phyloP scores from a whole-genome alignment of 1,140 invertebrate species.

The Sweltsa coloradensis region DNA sequence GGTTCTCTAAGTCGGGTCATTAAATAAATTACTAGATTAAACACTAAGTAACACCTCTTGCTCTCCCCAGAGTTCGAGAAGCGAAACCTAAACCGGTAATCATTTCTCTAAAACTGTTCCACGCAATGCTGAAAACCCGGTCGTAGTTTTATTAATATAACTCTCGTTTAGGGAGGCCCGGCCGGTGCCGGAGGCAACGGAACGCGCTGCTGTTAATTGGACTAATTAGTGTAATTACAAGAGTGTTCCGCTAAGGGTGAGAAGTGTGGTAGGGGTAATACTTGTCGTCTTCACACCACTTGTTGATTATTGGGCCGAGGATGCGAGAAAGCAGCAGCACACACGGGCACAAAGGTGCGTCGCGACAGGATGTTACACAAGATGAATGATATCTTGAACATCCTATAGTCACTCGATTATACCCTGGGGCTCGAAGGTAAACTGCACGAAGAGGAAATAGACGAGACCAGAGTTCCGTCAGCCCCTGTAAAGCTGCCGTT shows the following conservation, averaged over 20 bases:
- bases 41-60: too few species aligned
- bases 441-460: too few species aligned
- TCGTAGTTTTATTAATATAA: slow-evolving; percentile 12
- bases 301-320: slow-evolving; percentile 14
- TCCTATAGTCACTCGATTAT: too few species aligned
- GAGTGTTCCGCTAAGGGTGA: slow-evolving; percentile 3
- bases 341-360: neutral
- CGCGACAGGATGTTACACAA: neutral
- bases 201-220: slow-evolving; percentile 13
- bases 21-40: too few species aligned
- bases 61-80: too few species aligned
- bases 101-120: neutral
- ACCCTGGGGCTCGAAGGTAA: too few species aligned
- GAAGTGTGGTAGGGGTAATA: neutral
- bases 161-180: slow-evolving; percentile 6
- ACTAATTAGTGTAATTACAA: slow-evolving; percentile 17
- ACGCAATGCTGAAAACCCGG: neutral
- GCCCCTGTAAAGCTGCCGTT: too few species aligned
- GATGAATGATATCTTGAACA: too few species aligned
- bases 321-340: neutral
- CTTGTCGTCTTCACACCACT: slow-evolving; percentile 14
- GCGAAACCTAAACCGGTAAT: neutral
- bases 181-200: neutral
- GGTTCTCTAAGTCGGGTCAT: too few species aligned
- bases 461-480: too few species aligned